These are phyloP conservation scores for Cantharis nigra DNA, from an alignment of 2,888 invertebrate species.

Conservation along the genomic window DNA sequence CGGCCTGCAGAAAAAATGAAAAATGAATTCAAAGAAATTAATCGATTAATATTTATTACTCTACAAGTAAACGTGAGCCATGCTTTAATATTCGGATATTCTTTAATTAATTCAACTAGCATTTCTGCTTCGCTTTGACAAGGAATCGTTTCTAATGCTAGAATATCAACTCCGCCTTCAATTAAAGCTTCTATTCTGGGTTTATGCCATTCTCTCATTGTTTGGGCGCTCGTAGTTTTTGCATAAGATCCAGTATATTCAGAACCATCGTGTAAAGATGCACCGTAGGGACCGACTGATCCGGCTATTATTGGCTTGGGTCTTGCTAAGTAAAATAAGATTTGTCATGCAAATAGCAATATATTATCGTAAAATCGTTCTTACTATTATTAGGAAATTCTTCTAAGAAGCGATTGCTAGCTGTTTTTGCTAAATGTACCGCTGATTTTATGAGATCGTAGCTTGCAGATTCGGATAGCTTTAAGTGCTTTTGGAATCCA, in stretches of 20 bases:
- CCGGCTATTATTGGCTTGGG: conserved; percentile 74
- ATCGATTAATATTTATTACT: conserved; percentile 56
- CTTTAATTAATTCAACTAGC: conserved; percentile 75
- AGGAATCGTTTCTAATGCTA: conserved; percentile 93
- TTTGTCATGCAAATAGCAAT: not conserved
- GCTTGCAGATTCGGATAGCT: conserved; percentile 69
- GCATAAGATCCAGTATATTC: conserved; percentile 90
- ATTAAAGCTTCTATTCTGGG: conserved; percentile 79
- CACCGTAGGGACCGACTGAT: conserved; percentile 92
- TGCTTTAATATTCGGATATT: conserved; percentile 78
- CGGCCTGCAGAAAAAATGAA: conserved; percentile 53
- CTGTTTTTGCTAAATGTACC: conserved; percentile 74
- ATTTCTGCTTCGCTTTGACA: conserved; percentile 81
- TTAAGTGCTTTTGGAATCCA: conserved; percentile 76
- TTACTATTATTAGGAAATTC: conserved; percentile 43
- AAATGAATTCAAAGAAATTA: not conserved
- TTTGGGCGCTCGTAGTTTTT: conserved; percentile 63
- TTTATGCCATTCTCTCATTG: conserved; percentile 82
- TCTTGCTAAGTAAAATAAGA: conserved; percentile 30
- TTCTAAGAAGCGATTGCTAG: conserved; percentile 66
- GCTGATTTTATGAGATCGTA: conserved; percentile 74
- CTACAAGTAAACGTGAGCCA: conserved; percentile 90
- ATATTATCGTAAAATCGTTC: conserved; percentile 15
- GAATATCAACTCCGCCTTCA: conserved; percentile 79
- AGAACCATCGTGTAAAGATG: conserved; percentile 86